Evolutionary conservation across 2,888 invertebrate genomes (phyloP), one percentile per base, ranked within the genome.

Genomic region (Eupsilia transversa): DNA sequence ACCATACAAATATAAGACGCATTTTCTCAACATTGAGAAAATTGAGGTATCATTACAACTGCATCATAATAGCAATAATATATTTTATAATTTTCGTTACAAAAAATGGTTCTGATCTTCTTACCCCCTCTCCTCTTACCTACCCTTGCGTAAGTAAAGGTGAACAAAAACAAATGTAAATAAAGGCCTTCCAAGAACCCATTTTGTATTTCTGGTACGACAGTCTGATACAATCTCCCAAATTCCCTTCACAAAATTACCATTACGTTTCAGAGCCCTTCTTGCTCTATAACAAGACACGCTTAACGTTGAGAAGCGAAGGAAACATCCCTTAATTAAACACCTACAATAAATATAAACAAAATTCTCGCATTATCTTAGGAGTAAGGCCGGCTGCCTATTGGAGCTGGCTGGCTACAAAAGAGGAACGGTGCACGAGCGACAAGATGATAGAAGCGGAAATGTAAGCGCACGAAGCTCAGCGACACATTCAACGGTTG

Each of bases 291-390:
- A 86, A 79, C 79, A 77, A 86, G 86, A 67, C 82, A 75, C 71
- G 76, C 74, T 80, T 85, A 80, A 85, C 59, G 80, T 72, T 43
- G 38, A 73, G 60, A 70, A 75, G 71, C 52, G 56, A 78, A 66
- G 61, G 61, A 72, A 85, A 83, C 71, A 70, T 23, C 76, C 77
- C 78, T 80, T 87, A 86, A 86, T 86, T 87, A 86, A 86, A 86
- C 79, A 85, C 82, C 77, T 83, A 83, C 82, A 84, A 86, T 86
- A 86, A 86, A 87, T 87, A 78, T 86, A 86, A 87, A 86, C 77
- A 80, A 79, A 86, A 87, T 84, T 87, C 78, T 75, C 63, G 74
- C 71, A 84, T 86, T 86, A 80, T 86, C 78, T 80, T 66, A 79
- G 49, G 38, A 35, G 27, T 9, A 76, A 76, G 60, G 73, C 27